Evolutionary conservation across 2,797 vertebrate species (phyloP).

Genomic region (Huso huso): DNA sequence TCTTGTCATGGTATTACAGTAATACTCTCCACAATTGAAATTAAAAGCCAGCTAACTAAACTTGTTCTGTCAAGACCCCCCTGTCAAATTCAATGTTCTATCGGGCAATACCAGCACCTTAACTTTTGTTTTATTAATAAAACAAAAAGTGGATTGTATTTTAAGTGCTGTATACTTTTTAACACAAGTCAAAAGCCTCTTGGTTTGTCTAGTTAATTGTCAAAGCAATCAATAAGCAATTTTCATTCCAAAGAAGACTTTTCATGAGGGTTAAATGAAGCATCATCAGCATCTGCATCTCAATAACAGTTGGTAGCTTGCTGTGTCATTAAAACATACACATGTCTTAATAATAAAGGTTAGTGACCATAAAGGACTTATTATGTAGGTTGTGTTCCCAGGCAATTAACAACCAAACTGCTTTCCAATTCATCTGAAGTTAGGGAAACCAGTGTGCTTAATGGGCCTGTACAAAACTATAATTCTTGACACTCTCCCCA

Average conservation of each 20-base stretch:
- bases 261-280: slow-evolving; percentile 61
- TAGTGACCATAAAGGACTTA: slow-evolving; percentile 62
- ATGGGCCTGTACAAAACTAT: neutral
- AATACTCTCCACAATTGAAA: too few relatives aligned
- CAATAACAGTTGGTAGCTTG: slow-evolving; percentile 58
- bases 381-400: slow-evolving; percentile 55
- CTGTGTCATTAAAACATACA: slow-evolving; percentile 57
- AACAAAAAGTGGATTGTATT: too few relatives aligned
- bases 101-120: too few relatives aligned
- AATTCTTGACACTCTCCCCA: neutral
- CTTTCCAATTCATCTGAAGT: neutral
- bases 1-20: too few relatives aligned
- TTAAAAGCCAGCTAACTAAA: too few relatives aligned
- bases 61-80: too few relatives aligned
- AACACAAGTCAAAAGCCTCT: too few relatives aligned
- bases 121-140: too few relatives aligned
- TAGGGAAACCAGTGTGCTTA: slow-evolving; percentile 3
- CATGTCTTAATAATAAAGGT: slow-evolving; percentile 54
- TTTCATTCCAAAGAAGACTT: slow-evolving; percentile 51
- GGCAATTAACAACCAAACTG: slow-evolving; percentile 26
- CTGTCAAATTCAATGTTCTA: too few relatives aligned
- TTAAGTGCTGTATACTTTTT: too few relatives aligned
- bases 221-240: slow-evolving; percentile 70
- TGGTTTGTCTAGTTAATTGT: slow-evolving; percentile 61
- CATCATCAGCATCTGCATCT: slow-evolving; percentile 61